Base-by-base conservation (phyloP, 2,797 vertebrate genomes). In the Iguana delicatissima region DNA sequence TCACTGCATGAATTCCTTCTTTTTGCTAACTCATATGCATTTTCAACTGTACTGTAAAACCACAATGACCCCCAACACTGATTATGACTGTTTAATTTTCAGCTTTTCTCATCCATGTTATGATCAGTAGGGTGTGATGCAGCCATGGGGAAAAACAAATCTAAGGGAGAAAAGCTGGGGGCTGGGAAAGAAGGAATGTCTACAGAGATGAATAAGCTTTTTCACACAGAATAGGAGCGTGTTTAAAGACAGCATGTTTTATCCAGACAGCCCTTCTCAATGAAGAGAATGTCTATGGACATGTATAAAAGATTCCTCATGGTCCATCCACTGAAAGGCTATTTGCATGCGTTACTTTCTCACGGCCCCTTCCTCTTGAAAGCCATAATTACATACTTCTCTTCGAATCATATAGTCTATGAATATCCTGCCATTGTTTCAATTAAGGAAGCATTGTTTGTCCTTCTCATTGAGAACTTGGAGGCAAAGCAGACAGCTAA, bases 271-370 rank as follows among this genome's bases (percentile, higher is more conserved):
- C 89, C 88, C 38, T 84, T 95, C 93, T 95, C 94, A 94, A 94
- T 93, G 95, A 93, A 87, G 87, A 92, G 69, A 80, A 64, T 94
- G 88, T 86, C 93, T 91, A 32, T 85, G 89, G 90, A 85, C 92
- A 93, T 93, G 93, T 93, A 95, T 94, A 93, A 96, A 96, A 94
- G 93, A 83, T 91, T 93, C 76, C 84, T 95, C 90, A 89, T 88
- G 95, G 92, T 95, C 94, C 89, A 93, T 89, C 92, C 91, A 87
- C 89, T 88, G 77, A 95, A 95, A 95, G 92, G 93, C 93, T 93
- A 94, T 96, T 96, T 95, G 95, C 29, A 2, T 89, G 90, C 90
- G 93, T 93, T 84, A 92, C 95, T 97, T 96, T 95, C 95, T 95
- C 94, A 92, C 91, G 95, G 91, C 94, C 93, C 88, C 79, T 35